Evolutionary conservation across 2,888 invertebrate genomes (phyloP).

Genomic region (Incurvaria masculella): DNA sequence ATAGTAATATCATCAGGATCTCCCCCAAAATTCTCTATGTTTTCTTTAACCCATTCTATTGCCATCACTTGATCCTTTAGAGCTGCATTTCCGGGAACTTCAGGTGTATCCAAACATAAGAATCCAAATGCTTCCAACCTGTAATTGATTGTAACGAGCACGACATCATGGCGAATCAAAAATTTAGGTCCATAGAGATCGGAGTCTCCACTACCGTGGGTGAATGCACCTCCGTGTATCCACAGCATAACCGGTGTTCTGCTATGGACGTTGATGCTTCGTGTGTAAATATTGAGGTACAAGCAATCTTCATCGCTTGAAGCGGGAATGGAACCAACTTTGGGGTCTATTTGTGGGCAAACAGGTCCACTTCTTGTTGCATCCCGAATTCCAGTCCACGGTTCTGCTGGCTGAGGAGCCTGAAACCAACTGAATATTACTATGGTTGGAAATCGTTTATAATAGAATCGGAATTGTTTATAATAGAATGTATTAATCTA

Average conservation of each 20-base stretch:
- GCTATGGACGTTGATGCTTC: neutral
- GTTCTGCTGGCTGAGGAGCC: neutral
- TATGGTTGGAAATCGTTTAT: too few relatives aligned
- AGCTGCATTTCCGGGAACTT: slow-evolving; percentile 2
- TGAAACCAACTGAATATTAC: too few relatives aligned
- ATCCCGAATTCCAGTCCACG: slow-evolving; percentile 1
- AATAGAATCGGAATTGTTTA: too few relatives aligned
- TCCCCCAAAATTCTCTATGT: slow-evolving; percentile 1
- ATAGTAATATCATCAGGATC: slow-evolving; percentile 3
- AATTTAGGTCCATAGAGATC: slow-evolving; percentile 1
- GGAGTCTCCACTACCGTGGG: neutral
- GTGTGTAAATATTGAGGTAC: slow-evolving; percentile 2
- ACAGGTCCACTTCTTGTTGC: neutral
- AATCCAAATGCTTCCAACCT: slow-evolving; percentile 2
- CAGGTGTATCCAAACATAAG: neutral
- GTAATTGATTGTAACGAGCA: slow-evolving; percentile 2
- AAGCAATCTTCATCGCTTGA: neutral
- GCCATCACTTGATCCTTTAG: slow-evolving; percentile 1
- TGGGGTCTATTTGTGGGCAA: neutral
- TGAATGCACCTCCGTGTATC: slow-evolving; percentile 2
- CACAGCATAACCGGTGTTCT: neutral
- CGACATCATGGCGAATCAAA: neutral
- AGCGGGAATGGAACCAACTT: neutral
- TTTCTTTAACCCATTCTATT: slow-evolving; percentile 3
- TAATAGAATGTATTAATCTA: too few relatives aligned